Evolutionary conservation across 2,888 invertebrate species (phyloP).

Genomic region (Amiota minor): DNA sequence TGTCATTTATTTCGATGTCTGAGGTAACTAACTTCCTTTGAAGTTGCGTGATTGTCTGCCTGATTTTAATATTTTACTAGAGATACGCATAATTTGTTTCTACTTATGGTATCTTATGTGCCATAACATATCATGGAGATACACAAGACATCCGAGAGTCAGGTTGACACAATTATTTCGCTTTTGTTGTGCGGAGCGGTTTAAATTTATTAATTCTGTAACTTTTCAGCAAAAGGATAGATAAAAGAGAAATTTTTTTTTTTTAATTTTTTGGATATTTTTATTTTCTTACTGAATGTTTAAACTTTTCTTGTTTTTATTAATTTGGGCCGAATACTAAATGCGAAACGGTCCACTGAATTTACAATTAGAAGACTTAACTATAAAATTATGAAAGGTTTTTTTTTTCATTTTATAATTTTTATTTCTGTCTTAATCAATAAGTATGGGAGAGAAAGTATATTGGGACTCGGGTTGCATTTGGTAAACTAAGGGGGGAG

Average conservation of each 20-base stretch:
- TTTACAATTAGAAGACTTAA: constrained; percentile 28
- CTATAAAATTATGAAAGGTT: constrained; percentile 30
- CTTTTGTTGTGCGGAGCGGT: no score
- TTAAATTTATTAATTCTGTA: no score
- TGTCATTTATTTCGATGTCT: no score
- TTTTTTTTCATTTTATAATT: constrained; percentile 5
- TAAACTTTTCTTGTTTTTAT: constrained; percentile 27
- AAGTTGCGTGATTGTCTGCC: no score
- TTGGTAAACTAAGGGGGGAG: not conserved
- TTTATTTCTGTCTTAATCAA: not conserved
- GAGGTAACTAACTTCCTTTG: no score
- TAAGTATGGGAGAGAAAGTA: not conserved
- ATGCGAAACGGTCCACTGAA: not conserved
- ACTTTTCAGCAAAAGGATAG: not conserved
- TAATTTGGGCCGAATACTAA: constrained; percentile 6
- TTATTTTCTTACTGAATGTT: constrained; percentile 42
- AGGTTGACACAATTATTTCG: no score
- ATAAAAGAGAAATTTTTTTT: not conserved
- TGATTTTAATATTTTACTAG: no score
- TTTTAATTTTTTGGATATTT: constrained; percentile 14
- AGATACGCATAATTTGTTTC: no score
- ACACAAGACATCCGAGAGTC: no score
- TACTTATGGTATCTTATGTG: no score
- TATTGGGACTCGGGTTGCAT: not conserved
- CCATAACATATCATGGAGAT: no score